Conservation (phyloP, 2,797 vertebrate genomes). For the Arremon aurantiirostris region DNA sequence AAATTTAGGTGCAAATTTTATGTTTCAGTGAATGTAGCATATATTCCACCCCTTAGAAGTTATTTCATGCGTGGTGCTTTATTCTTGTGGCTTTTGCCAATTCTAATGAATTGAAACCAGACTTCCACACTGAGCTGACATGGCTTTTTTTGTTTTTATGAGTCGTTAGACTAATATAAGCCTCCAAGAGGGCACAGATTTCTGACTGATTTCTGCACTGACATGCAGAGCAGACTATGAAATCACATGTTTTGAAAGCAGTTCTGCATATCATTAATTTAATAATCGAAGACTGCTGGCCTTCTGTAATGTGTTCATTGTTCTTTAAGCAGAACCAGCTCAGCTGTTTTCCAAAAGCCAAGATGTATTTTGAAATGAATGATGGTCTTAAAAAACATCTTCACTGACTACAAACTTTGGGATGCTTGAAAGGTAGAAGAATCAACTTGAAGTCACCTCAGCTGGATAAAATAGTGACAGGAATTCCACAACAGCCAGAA, state of each 20-base stretch:
- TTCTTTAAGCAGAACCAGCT: constrained; percentile 2
- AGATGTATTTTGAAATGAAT: background rate
- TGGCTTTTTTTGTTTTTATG: constrained; percentile 3
- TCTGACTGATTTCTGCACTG: background rate
- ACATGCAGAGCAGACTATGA: background rate
- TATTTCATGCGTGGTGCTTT: background rate
- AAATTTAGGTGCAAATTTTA: background rate
- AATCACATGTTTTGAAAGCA: constrained; percentile 9
- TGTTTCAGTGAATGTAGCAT: background rate
- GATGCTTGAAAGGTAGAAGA: background rate
- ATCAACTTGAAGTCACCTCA: background rate
- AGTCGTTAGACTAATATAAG: constrained; percentile 2
- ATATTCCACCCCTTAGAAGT: background rate
- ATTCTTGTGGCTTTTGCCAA: constrained; percentile 23
- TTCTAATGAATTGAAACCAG: constrained; percentile 33
- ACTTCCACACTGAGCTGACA: background rate
- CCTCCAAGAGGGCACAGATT: background rate
- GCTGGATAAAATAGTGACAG: background rate
- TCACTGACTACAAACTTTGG: background rate
- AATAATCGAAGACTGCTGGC: background rate
- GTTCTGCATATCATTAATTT: background rate
- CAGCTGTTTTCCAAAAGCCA: background rate
- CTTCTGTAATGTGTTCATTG: background rate
- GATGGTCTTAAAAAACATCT: background rate
- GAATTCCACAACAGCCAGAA: background rate